Evolutionary conservation across 2,888 invertebrate species (phyloP).

Genomic region (Nowickia ferox): DNA sequence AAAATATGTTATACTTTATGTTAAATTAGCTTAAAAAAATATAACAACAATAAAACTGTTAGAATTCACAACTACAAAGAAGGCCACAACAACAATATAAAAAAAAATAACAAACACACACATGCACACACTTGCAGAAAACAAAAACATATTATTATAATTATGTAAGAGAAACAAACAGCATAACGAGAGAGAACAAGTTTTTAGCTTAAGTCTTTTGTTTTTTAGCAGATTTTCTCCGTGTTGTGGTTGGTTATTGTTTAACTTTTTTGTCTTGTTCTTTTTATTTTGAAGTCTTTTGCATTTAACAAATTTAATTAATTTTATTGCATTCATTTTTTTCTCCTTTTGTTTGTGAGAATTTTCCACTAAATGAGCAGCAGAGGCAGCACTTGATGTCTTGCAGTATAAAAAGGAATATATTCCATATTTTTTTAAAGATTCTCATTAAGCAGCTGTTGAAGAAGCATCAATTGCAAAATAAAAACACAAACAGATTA

Average conservation of each 20-base stretch:
- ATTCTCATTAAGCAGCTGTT: slow-evolving; percentile 28
- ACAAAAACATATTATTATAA: slow-evolving; percentile 1
- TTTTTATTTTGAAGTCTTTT: slow-evolving; percentile 54
- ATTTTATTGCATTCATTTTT: slow-evolving; percentile 72
- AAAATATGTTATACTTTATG: slow-evolving; percentile 69
- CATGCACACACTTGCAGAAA: slow-evolving; percentile 13
- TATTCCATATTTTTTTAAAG: slow-evolving; percentile 19
- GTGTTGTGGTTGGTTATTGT: slow-evolving; percentile 33
- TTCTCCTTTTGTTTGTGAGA: slow-evolving; percentile 32
- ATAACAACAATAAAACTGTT: slow-evolving; percentile 66
- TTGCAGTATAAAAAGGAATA: slow-evolving; percentile 9
- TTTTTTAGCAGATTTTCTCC: slow-evolving; percentile 32
- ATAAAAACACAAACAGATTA: background rate
- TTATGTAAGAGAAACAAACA: slow-evolving; percentile 46
- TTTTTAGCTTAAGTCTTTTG: slow-evolving; percentile 67
- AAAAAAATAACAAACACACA: background rate
- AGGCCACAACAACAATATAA: slow-evolving; percentile 15
- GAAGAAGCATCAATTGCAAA: slow-evolving; percentile 2
- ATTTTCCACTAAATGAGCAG: slow-evolving; percentile 35
- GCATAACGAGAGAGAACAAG: slow-evolving; percentile 55
- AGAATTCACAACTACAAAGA: slow-evolving; percentile 66
- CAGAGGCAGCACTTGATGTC: slow-evolving; percentile 14
- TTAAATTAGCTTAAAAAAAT: slow-evolving; percentile 39
- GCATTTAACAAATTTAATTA: slow-evolving; percentile 73
- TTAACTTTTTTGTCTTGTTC: slow-evolving; percentile 33